Evolutionary conservation across 1,140 invertebrate genomes (phyloP).

Genomic region (Trichogramma pretiosum): DNA sequence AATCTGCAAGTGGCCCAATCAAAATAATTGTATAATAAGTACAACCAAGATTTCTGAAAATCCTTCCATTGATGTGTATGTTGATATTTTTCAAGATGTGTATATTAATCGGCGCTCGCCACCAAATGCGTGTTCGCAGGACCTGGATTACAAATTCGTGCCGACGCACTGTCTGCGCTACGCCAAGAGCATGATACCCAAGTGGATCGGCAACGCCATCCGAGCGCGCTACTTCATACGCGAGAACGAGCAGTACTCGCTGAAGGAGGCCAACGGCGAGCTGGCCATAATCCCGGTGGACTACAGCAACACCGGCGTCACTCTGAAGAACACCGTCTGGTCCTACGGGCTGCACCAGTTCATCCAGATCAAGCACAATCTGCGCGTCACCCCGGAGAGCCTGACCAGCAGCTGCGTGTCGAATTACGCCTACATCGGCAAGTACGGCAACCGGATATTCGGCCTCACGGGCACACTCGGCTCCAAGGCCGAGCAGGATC

Average conservation of each 20-base stretch:
- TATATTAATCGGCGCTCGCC: too few species aligned
- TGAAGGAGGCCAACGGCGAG: constrained; percentile 24
- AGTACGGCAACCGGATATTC: constrained; percentile 28
- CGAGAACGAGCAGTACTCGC: constrained; percentile 22
- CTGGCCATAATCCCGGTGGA: constrained; percentile 33
- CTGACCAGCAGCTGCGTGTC: constrained; percentile 39
- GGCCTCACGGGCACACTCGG: constrained; percentile 39
- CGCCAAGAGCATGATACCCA: constrained; percentile 8
- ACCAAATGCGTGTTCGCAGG: too few species aligned
- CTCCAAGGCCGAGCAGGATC: constrained; percentile 22
- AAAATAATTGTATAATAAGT: too few species aligned
- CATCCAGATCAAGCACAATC: constrained; percentile 39
- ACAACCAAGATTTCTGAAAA: too few species aligned
- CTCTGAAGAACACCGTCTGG: constrained; percentile 35
- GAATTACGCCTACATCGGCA: constrained; percentile 35
- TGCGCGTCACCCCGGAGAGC: constrained; percentile 30
- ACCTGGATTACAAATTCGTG: constrained; percentile 15
- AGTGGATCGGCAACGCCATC: constrained; percentile 26
- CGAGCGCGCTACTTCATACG: constrained; percentile 15
- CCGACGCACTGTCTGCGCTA: constrained; percentile 14
- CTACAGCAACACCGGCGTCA: constrained; percentile 33
- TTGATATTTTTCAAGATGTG: too few species aligned
- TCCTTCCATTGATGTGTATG: too few species aligned
- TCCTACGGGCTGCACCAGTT: constrained; percentile 39
- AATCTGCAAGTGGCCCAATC: too few species aligned